A percentile compares a stretch with the other conserved stretches of the same genome.
Evolutionary conservation across 2,888 invertebrate genomes (phyloP).

Genomic region (Luffia ferchaultella): DNA sequence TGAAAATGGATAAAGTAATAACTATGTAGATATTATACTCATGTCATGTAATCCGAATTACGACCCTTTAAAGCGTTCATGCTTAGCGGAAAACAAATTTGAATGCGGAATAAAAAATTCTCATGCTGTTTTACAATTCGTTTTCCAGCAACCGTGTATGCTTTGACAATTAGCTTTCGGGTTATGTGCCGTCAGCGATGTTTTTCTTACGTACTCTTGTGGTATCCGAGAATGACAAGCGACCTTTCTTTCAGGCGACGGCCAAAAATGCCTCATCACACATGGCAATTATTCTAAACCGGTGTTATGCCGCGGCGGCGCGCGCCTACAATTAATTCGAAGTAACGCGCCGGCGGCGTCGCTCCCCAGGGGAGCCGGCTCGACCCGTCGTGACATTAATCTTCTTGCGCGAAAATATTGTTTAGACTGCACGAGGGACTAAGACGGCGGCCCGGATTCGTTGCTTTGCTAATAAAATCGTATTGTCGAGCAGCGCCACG

Average conservation of each 20-base stretch:
- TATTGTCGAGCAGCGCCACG: not conserved
- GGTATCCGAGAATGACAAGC: too few species aligned
- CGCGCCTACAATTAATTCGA: not conserved
- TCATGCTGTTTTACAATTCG: too few species aligned
- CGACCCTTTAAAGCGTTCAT: too few species aligned
- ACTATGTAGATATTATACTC: too few species aligned
- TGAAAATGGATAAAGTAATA: constrained; percentile 36
- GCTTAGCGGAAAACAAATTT: too few species aligned
- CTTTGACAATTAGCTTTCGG: constrained; percentile 16
- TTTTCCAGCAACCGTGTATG: too few species aligned
- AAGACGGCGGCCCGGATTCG: constrained; percentile 32
- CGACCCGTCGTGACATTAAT: constrained; percentile 36
- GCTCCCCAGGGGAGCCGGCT: not conserved
- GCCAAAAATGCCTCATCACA: constrained; percentile 7
- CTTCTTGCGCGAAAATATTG: constrained; percentile 36
- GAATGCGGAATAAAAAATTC: too few species aligned
- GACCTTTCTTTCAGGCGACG: too few species aligned
- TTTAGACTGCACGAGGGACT: constrained; percentile 39
- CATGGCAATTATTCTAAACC: constrained; percentile 3
- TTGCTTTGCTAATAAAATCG: constrained; percentile 26
- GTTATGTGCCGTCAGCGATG: too few species aligned
- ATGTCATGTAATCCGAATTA: too few species aligned
- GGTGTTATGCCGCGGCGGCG: not conserved
- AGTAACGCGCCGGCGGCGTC: not conserved
- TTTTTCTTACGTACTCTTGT: too few species aligned